A percentile compares a stretch with the other conserved stretches of the same genome.
Conservation (phyloP, 1,140 invertebrate species). For the Sinonovacula constricta region DNA sequence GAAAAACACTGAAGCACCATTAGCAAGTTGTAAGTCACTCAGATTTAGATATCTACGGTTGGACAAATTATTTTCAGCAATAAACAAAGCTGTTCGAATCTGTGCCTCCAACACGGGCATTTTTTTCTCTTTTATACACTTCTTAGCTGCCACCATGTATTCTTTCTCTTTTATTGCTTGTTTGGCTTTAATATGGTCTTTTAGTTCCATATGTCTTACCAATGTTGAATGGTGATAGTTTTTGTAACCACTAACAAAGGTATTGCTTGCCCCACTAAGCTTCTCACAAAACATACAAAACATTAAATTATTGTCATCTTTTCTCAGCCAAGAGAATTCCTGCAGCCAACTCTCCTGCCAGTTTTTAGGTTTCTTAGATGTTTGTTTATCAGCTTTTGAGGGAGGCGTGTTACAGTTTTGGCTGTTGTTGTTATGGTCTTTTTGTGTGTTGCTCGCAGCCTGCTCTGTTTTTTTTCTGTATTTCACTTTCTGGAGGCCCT, state of each 20-base stretch:
- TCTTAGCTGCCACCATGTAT: conserved; percentile 1
- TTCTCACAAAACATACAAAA: conserved; percentile 9
- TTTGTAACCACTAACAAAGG: conserved; percentile 15
- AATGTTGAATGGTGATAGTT: conserved; percentile 1
- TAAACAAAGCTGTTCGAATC: conserved; percentile 9
- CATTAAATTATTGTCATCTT: conserved; percentile 10
- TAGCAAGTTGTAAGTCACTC: conserved; percentile 6
- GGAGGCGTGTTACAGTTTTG: too few relatives aligned
- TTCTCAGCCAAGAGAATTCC: conserved; percentile 10
- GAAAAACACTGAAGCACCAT: conserved; percentile 1
- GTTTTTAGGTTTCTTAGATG: conserved; percentile 1
- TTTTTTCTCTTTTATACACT: background rate
- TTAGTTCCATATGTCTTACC: conserved; percentile 12
- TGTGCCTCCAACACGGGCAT: background rate
- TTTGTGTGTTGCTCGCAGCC: too few relatives aligned
- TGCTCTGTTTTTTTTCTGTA: background rate
- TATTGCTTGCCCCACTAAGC: background rate
- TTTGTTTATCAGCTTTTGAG: conserved; percentile 1
- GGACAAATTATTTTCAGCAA: conserved; percentile 5
- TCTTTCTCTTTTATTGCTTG: background rate
- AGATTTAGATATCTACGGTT: conserved; percentile 5
- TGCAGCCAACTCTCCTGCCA: conserved; percentile 1
- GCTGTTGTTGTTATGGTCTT: too few relatives aligned
- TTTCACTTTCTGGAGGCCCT: background rate
- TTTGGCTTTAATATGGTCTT: conserved; percentile 13